A percentile compares a stretch with the other conserved stretches of the same genome.
Evolutionary conservation across 2,113 vertebrate genomes (phyloP).

Genomic region (Cheilinus undulatus): DNA sequence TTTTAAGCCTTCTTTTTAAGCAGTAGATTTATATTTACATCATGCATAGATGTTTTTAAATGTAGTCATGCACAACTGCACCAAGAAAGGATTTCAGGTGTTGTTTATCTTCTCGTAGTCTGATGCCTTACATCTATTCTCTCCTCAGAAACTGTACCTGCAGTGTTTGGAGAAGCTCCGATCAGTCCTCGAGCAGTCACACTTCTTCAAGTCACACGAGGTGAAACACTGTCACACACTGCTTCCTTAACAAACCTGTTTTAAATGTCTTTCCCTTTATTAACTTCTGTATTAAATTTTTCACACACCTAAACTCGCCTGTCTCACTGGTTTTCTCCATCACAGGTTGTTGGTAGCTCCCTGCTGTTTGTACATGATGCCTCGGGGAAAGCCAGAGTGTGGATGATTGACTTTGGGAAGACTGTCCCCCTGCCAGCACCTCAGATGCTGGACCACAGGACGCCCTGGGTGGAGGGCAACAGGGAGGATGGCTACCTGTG

Average conservation of each 20-base stretch:
- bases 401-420: conserved; percentile 97
- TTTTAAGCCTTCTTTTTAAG: neutral
- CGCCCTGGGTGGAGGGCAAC: conserved; percentile 91
- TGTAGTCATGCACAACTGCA: neutral
- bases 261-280: neutral
- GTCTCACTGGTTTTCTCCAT: conserved; percentile 7
- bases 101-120: neutral
- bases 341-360: conserved; percentile 92
- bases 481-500: conserved; percentile 92
- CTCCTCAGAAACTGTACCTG: conserved; percentile 85
- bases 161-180: conserved; percentile 84
- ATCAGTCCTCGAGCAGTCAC: conserved; percentile 84
- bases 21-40: neutral
- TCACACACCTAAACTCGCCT: neutral
- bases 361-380: conserved; percentile 91
- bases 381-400: conserved; percentile 86
- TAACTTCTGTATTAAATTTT: neutral
- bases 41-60: neutral
- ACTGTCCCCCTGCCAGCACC: conserved; percentile 83
- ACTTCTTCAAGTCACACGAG: conserved; percentile 91
- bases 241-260: conserved; percentile 15
- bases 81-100: neutral
- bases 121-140: neutral
- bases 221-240: conserved; percentile 64
- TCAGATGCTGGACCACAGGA: conserved; percentile 87